A percentile compares a stretch with the other conserved stretches of the same genome.
These are phyloP conservation scores for Panzeria rudis DNA, from an alignment of 2,888 invertebrate species.

Conservation along the genomic window DNA sequence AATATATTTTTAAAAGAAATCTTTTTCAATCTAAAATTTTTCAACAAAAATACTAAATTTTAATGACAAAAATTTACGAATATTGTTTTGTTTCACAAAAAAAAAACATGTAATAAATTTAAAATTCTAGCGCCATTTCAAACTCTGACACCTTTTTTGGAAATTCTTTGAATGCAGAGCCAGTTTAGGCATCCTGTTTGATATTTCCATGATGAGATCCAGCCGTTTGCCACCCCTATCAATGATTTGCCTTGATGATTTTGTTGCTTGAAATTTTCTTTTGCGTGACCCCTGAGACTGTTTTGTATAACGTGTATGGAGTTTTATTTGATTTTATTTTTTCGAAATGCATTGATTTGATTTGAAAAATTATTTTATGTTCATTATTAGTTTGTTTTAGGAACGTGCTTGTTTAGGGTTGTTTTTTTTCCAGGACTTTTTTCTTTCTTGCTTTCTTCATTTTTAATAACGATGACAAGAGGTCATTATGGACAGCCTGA, in stretches of 20 bases:
- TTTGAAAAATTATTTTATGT: constrained; percentile 69
- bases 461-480: constrained; percentile 53
- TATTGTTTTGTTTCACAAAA: constrained; percentile 18
- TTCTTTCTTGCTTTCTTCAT: constrained; percentile 14
- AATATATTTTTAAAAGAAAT: constrained; percentile 22
- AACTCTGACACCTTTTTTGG: constrained; percentile 48
- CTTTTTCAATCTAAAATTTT: background rate
- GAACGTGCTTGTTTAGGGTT: constrained; percentile 69
- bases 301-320: constrained; percentile 6
- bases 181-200: constrained; percentile 36
- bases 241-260: constrained; percentile 38
- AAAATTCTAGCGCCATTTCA: constrained; percentile 66
- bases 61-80: constrained; percentile 63
- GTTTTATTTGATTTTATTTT: constrained; percentile 2
- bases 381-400: constrained; percentile 61
- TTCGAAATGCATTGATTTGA: constrained; percentile 53
- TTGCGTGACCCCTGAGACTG: constrained; percentile 75
- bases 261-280: constrained; percentile 72
- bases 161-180: constrained; percentile 31
- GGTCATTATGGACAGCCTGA: constrained; percentile 56
- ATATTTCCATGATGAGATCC: constrained; percentile 16
- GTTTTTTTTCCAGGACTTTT: constrained; percentile 10
- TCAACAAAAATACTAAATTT: constrained; percentile 48
- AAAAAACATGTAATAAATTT: constrained; percentile 63
- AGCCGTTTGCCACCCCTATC: constrained; percentile 74